Conservation (phyloP, 92 coral and sea anemone genomes). For the Plumapathes pennacea region DNA sequence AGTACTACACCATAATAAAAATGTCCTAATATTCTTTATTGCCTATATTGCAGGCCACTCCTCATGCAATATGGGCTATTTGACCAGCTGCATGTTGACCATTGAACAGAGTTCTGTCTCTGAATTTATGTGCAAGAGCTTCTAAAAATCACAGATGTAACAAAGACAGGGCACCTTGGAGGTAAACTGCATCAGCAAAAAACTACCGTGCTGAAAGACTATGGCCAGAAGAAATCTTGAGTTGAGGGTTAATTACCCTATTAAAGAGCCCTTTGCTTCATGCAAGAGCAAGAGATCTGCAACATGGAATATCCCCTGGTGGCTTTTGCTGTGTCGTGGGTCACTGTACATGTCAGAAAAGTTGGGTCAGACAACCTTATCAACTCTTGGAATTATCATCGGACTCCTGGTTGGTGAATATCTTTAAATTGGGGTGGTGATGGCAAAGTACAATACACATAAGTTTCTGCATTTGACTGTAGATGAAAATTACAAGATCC, state of each 20-base stretch:
- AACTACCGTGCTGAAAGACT: slow-evolving; percentile 32
- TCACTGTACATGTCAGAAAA: slow-evolving; percentile 14
- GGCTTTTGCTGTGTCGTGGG: slow-evolving; percentile 32
- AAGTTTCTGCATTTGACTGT: too few relatives aligned
- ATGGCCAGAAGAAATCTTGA: slow-evolving; percentile 44
- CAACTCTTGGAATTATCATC: slow-evolving; percentile 28
- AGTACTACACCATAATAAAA: too few relatives aligned
- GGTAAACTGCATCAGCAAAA: slow-evolving; percentile 21
- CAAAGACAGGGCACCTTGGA: slow-evolving; percentile 24
- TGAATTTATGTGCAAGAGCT: slow-evolving; percentile 39
- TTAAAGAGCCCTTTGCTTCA: slow-evolving; percentile 25
- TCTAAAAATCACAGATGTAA: slow-evolving; percentile 11
- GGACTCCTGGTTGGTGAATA: slow-evolving; percentile 11
- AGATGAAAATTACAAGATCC: too few relatives aligned
- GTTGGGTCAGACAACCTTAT: slow-evolving; percentile 22
- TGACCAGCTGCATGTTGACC: slow-evolving; percentile 30
- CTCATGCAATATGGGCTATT: slow-evolving; percentile 27
- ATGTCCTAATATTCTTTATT: too few relatives aligned
- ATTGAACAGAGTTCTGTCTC: slow-evolving; percentile 41
- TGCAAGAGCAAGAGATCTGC: slow-evolving; percentile 25
- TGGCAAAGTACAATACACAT: too few relatives aligned
- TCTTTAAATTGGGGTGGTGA: too few relatives aligned
- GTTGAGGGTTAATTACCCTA: slow-evolving; percentile 29
- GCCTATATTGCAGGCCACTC: slow-evolving; percentile 1
- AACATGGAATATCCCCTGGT: slow-evolving; percentile 28